These are phyloP conservation scores for Ibycter americanus DNA, from an alignment of 2,797 vertebrate genomes.

Conservation along the genomic window DNA sequence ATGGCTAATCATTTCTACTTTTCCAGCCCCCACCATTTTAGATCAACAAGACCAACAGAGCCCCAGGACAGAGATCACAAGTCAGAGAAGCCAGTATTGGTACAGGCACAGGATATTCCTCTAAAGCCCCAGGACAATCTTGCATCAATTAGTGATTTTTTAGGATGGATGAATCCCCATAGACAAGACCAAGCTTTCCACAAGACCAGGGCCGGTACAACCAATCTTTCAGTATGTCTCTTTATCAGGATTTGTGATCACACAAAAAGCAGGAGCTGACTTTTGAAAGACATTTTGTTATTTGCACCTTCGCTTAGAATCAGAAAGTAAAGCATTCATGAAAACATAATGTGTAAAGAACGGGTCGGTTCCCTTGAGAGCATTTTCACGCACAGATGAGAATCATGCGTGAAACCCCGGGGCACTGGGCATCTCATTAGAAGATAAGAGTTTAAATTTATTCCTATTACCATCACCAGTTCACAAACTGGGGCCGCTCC, in stretches of 20 bases:
- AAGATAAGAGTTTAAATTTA: background rate
- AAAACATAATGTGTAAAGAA: background rate
- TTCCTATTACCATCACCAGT: background rate
- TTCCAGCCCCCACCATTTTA: background rate
- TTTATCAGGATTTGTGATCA: background rate
- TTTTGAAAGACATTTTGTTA: conserved; percentile 7
- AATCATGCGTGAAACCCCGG: background rate
- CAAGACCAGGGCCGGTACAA: background rate
- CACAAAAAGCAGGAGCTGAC: background rate
- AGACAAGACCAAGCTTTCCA: background rate
- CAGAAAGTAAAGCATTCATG: background rate
- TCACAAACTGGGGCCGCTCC: background rate
- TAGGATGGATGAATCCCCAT: background rate
- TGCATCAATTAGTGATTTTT: background rate
- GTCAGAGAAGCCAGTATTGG: background rate
- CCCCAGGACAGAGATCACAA: background rate
- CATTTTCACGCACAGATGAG: background rate
- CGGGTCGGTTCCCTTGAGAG: background rate
- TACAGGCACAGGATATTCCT: background rate
- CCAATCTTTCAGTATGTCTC: background rate
- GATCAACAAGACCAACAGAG: background rate
- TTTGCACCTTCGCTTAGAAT: background rate
- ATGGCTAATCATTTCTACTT: background rate
- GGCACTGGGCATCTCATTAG: background rate
- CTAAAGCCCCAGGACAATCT: background rate